Evolutionary conservation across 2,797 vertebrate species (phyloP).

Genomic region (Sebastes miniatus): DNA sequence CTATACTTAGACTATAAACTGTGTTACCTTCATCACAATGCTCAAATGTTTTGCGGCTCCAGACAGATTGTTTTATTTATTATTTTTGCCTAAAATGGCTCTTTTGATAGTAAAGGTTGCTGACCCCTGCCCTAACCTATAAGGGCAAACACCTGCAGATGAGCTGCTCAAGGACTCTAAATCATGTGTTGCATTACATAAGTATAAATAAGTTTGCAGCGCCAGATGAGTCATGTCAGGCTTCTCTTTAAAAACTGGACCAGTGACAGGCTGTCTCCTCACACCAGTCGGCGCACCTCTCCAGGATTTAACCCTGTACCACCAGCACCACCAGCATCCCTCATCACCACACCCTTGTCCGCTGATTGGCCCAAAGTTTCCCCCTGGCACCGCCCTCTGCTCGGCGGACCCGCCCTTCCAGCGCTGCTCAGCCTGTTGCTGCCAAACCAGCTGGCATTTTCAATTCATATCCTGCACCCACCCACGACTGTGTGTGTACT

Average conservation of each 20-base stretch:
- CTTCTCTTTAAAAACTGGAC: neutral
- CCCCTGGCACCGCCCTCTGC: constrained; percentile 57
- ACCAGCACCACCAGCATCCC: too few relatives aligned
- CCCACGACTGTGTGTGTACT: neutral
- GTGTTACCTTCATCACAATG: too few relatives aligned
- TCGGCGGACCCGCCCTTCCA: constrained; percentile 51
- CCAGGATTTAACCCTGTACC: constrained; percentile 53
- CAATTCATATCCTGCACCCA: neutral
- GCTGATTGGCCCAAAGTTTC: constrained; percentile 81
- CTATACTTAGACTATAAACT: too few relatives aligned
- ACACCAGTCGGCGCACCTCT: constrained; percentile 77
- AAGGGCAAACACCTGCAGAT: neutral
- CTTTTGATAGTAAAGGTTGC: too few relatives aligned
- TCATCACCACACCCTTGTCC: constrained; percentile 63
- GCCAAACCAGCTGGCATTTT: constrained; percentile 59
- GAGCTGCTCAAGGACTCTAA: neutral
- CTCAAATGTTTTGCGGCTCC: too few relatives aligned
- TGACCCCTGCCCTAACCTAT: too few relatives aligned
- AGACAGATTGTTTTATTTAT: too few relatives aligned
- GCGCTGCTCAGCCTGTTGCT: constrained; percentile 57
- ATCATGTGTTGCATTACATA: neutral
- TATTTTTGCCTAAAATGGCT: too few relatives aligned
- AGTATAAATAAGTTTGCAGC: neutral
- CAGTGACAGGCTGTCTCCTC: constrained; percentile 36
- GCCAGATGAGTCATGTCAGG: neutral